These are phyloP conservation scores for Lontra canadensis DNA, from an alignment of 2,113 vertebrate genomes.

Conservation along the genomic window DNA sequence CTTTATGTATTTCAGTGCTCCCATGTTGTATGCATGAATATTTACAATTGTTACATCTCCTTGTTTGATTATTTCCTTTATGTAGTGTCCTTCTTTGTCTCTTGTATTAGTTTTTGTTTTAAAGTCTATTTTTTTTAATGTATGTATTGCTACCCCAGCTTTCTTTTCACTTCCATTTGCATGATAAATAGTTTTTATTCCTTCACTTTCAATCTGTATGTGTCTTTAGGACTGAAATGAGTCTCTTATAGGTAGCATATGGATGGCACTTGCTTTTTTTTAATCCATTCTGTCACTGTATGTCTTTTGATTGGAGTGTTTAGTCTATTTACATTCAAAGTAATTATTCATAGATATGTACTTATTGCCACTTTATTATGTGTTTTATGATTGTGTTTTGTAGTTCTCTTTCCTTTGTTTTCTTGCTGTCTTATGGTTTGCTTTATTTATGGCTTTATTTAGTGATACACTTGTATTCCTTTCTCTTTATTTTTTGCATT, in stretches of 20 bases:
- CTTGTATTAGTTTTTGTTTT: not conserved
- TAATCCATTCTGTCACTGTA: not conserved
- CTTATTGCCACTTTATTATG: not conserved
- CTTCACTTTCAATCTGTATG: not conserved
- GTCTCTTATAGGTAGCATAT: not conserved
- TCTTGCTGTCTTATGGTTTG: not conserved
- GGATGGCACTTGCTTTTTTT: not conserved
- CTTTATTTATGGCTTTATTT: not conserved
- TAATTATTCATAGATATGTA: not conserved
- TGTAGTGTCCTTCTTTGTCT: not conserved
- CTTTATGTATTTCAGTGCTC: not conserved
- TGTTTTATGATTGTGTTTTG: not conserved
- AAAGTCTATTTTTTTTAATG: not conserved
- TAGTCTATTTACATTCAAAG: not conserved
- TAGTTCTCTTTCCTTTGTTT: not conserved
- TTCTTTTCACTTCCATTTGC: not conserved
- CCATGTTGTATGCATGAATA: not conserved
- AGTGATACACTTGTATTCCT: too few relatives aligned
- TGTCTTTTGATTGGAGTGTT: not conserved
- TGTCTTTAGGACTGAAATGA: not conserved
- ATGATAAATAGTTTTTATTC: not conserved
- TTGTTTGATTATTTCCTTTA: not conserved
- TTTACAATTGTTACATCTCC: not conserved
- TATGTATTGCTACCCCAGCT: not conserved
- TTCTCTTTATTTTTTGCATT: too few relatives aligned